Base-by-base conservation (phyloP, 2,113 vertebrate genomes). In the Pterocles burchelli region DNA sequence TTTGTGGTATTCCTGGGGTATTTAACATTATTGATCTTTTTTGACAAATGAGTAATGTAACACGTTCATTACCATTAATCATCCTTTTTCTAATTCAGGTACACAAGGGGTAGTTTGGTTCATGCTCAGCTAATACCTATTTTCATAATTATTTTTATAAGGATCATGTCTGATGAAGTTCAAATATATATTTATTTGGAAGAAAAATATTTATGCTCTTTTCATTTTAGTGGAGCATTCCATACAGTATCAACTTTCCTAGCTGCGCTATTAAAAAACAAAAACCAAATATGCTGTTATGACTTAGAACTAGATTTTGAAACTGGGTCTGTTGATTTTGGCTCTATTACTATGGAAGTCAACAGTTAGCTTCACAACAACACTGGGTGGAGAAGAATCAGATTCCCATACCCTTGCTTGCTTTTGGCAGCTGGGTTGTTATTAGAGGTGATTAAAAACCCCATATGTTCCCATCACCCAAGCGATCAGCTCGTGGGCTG, bases 11-110 rank as follows among this genome's bases (percentile, higher is more conserved):
- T 94, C 88, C 61, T 87, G 73, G 76, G 86, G 76, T 91, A 77
- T 86, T 95, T 95, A 94, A 94, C 90, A 93, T 93, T 96, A 97
- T 96, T 93, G 95, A 95, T 95, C 65, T 72, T 84, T 88, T 95
- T 80, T 94, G 93, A 96, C 90, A 96, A 93, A 96, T 96, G 93
- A 96, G 72, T 96, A 96, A 96, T 95, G 90, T 63, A 94, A 81
- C 49, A 81, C 1, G 48, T 84, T 95, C 61, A 82, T 96, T 96
- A 96, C 46, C 95, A 96, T 97, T 94, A 94, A 94, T 96, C 85
- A 88, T 81, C 31, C n/a, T 88, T 93, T 80, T 91, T 81, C 55
- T 96, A 94, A 94, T 95, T 88, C 88, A 74, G 34, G 88, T 90
- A 97, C 95, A 93, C 88, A 95, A 94, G 66, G 48, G 13, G 19